A percentile compares a stretch with the other conserved stretches of the same genome.
These are phyloP conservation scores for Xanthia icteritia DNA, from an alignment of 2,888 invertebrate species.

Conservation along the genomic window DNA sequence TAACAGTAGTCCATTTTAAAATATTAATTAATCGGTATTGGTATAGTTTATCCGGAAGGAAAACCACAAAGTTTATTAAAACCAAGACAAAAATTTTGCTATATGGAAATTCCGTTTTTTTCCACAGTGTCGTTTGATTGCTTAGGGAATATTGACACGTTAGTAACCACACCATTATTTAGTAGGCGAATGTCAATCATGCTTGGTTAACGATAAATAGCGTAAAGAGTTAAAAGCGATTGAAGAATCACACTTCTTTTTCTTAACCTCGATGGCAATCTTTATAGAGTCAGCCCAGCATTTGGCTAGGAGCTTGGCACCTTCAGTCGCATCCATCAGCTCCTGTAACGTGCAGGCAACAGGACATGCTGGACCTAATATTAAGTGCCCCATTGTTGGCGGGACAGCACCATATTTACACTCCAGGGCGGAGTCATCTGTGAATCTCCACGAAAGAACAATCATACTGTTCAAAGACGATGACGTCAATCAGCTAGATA, in stretches of 20 bases:
- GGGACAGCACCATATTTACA: background rate
- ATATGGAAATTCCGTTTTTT: constrained; percentile 36
- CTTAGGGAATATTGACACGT: constrained; percentile 19
- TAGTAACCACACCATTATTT: constrained; percentile 12
- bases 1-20: background rate
- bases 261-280: background rate
- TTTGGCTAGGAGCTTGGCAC: background rate
- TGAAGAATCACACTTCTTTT: background rate
- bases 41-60: constrained; percentile 35
- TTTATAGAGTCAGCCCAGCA: background rate
- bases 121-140: constrained; percentile 6
- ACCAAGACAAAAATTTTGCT: constrained; percentile 1
- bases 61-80: constrained; percentile 23
- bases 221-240: background rate
- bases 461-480: background rate
- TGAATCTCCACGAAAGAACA: background rate
- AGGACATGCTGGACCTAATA: background rate
- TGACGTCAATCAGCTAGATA: background rate
- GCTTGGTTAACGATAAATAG: background rate
- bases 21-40: constrained; percentile 18
- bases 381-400: background rate
- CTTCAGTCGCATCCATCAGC: background rate
- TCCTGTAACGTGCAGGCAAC: too few species aligned
- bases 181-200: constrained; percentile 23
- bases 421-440: background rate